Base-by-base conservation (phyloP, 2,113 vertebrate genomes). In the Grammomys surdaster region DNA sequence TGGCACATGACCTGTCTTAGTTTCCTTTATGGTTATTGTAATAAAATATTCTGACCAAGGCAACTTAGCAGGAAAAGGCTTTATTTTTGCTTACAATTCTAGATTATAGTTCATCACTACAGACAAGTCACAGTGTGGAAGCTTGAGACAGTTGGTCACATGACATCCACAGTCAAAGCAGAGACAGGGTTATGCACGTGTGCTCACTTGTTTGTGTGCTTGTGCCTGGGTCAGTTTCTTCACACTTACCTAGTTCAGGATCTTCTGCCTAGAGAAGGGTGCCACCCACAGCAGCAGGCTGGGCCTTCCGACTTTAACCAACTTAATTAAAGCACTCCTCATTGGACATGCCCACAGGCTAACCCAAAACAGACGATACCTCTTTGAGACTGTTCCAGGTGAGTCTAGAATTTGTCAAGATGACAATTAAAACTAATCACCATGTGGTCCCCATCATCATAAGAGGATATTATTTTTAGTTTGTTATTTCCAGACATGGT, bases 401-500 rank as follows among this genome's bases (percentile, higher is more conserved):
- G 63, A 69, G 17, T 22, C 20, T 51, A 69, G 63, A 12, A 22
- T 51, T 48, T 87, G 26, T 87, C 28, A 69, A 69, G 84, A 48
- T 8, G 43, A 36, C 43, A 87, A 46, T 31, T 19, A 46, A 67
- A 87, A 69, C 28, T 48, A 12, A 67, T 10, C 84, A 48, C 16
- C 28, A 13, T 36, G 12, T 33, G 17, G 58, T 22, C 5, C 2
- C 10, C 6, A 4, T 26, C 19, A 7, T 72, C 67, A 75, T 58
- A 75, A 72, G 20, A 28, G 33, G 36, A 12, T 43, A 24, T 92
- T 88, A 80, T 19, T 75, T 96, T 94, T 63, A 84, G 69, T 87
- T 76, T 89, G 36, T 43, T 92, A n/a, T 90, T 96, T 88, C 40
- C n/a, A 94, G 63, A 91, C 65, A 69, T 80, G 26, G n/a, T 43